Evolutionary conservation across 2,113 vertebrate species (phyloP).

Genomic region (Pteropus alecto): DNA sequence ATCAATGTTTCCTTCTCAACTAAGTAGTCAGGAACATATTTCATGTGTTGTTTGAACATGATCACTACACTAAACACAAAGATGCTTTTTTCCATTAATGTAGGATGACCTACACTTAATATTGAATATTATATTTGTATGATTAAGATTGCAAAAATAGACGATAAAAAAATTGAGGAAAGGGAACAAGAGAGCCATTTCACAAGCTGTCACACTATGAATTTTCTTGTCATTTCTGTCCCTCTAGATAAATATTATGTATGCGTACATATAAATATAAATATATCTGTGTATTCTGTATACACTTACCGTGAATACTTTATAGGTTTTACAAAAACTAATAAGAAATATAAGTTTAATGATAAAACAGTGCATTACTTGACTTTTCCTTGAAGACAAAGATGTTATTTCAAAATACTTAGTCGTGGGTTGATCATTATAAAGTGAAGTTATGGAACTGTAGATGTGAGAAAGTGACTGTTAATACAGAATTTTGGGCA

Average conservation of each 20-base stretch:
- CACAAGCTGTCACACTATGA: neutral
- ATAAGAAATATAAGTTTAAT: neutral
- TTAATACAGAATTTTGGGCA: neutral
- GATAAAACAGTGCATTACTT: neutral
- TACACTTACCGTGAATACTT: neutral
- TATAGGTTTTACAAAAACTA: neutral
- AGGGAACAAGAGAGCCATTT: neutral
- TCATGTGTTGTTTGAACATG: neutral
- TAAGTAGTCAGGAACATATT: neutral
- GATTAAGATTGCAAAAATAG: neutral
- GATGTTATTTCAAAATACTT: neutral
- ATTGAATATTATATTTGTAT: neutral
- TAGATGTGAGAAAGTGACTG: neutral
- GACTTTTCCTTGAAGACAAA: neutral
- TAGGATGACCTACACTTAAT: neutral
- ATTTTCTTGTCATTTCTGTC: neutral
- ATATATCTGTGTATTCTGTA: neutral
- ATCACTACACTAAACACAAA: neutral
- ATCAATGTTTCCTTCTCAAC: neutral
- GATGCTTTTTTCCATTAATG: neutral
- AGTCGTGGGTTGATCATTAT: neutral
- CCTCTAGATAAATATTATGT: neutral
- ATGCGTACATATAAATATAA: neutral
- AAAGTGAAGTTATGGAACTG: neutral
- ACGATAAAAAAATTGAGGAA: neutral